Conservation (phyloP, 2,113 vertebrate genomes). For the Oophaga pumilio region DNA sequence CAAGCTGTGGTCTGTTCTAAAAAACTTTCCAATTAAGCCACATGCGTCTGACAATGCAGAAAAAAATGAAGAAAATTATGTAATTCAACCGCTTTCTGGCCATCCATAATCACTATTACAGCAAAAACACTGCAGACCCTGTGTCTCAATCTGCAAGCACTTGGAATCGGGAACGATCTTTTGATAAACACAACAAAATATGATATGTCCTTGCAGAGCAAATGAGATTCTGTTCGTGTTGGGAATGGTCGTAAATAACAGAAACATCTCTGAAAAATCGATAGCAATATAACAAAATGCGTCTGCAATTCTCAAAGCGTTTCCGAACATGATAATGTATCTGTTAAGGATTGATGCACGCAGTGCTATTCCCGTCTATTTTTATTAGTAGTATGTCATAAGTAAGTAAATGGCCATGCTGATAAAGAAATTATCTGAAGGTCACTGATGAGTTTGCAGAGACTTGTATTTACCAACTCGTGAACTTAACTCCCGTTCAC, state of each 20-base stretch:
- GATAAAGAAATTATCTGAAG: constrained; percentile 32
- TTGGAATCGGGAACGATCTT: background rate
- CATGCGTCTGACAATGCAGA: too few relatives aligned
- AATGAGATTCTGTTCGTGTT: background rate
- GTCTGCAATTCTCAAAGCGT: background rate
- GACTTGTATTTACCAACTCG: background rate
- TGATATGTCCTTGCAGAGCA: background rate
- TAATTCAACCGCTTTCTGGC: background rate
- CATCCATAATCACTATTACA: background rate
- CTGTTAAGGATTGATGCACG: background rate
- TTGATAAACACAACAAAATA: background rate
- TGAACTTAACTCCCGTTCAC: background rate
- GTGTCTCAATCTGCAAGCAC: background rate
- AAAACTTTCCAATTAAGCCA: background rate
- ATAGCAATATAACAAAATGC: background rate
- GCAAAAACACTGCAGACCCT: background rate
- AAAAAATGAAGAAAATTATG: background rate
- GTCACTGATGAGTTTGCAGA: constrained; percentile 4
- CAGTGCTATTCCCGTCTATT: background rate
- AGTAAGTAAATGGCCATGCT: background rate
- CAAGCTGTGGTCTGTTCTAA: background rate
- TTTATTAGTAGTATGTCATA: background rate
- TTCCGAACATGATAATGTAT: background rate
- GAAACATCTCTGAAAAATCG: background rate
- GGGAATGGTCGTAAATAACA: background rate